Base-by-base conservation (phyloP, 1,140 invertebrate genomes). In the Forficula auricularia region DNA sequence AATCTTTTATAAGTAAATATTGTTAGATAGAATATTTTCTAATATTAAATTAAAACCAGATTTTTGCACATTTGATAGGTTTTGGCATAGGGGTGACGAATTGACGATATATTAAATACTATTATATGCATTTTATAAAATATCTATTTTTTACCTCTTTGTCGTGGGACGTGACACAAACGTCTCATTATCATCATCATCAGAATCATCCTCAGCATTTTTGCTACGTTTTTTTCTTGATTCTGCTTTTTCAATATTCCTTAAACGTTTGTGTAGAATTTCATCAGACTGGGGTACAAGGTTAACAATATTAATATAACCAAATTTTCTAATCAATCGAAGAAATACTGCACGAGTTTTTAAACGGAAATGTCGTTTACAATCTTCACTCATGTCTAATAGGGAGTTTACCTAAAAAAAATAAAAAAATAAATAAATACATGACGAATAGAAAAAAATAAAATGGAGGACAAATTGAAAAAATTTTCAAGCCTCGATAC, bases 321-420 rank as follows among this genome's bases (percentile, higher is more conserved):
- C 84, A 55, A 79, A 92, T 58, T 89, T 90, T 40, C 85, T 72
- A 42, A 83, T 70, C 32, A 92, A 63, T 52, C 79, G 71, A 1
- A 72, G 71, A 1, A 90, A 68, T 46, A 94, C 74, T 53, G 87
- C 82, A 31, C 84, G 77, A 3, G 82, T 71, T 61, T 88, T 86
- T 15, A 79, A 65, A 3, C 88, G 68, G 34, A 81, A 82, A 52
- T 86, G 81, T 3, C 82, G 68, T 54, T 85, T 82, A 50, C 82
- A 85, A 54, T 90, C 85, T 4, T 87, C 80, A 0, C 68, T 71
- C 80, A 92, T 87, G 6, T 58, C 61, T 1, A 74, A 74, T 0
- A 92, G 52, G 2, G 72, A 63, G 49, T 71, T 68, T 46, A 75
- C 60, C 71, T 74, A 43, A 38, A 54, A 46, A 44, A 50, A 42